phyloP scores from a whole-genome alignment of 2,113 vertebrate species.

The Alethe diademata region DNA sequence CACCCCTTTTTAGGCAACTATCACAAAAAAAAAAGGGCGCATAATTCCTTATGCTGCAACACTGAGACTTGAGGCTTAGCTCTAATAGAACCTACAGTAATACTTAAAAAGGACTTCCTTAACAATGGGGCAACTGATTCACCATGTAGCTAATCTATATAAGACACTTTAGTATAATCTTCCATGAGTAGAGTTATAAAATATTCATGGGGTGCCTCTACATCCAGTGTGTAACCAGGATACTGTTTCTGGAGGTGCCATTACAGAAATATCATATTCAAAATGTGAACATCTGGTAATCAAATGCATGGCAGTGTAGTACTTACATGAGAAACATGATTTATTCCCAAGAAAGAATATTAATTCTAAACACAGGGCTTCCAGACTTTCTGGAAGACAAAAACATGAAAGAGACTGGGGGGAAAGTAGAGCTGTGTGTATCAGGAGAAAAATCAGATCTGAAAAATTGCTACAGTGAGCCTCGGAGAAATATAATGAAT shows the following conservation, averaged over 20 bases:
- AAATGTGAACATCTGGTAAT: constrained; percentile 59
- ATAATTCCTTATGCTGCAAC: not conserved
- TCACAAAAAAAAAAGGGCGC: not conserved
- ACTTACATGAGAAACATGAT: constrained; percentile 48
- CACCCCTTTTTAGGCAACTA: not conserved
- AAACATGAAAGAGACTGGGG: not conserved
- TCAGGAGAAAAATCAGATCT: constrained; percentile 49
- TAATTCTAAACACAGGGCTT: constrained; percentile 54
- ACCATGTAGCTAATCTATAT: not conserved
- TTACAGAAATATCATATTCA: constrained; percentile 46
- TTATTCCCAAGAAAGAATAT: constrained; percentile 58
- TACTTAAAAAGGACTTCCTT: not conserved
- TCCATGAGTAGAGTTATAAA: constrained; percentile 26
- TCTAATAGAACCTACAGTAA: not conserved
- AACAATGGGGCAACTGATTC: not conserved
- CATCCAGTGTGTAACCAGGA: not conserved
- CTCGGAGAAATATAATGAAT: constrained; percentile 49
- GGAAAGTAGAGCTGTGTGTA: not conserved
- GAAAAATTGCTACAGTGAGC: constrained; percentile 42
- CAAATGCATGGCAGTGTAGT: constrained; percentile 32
- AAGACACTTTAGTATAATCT: not conserved
- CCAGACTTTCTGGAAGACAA: constrained; percentile 49
- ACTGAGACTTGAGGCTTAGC: not conserved
- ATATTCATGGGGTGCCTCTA: constrained; percentile 32
- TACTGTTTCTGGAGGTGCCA: constrained; percentile 26